Evolutionary conservation across 2,797 vertebrate species (phyloP), one percentile per base, ranked within the genome.

Genomic region (Gymnodraco acuticeps): DNA sequence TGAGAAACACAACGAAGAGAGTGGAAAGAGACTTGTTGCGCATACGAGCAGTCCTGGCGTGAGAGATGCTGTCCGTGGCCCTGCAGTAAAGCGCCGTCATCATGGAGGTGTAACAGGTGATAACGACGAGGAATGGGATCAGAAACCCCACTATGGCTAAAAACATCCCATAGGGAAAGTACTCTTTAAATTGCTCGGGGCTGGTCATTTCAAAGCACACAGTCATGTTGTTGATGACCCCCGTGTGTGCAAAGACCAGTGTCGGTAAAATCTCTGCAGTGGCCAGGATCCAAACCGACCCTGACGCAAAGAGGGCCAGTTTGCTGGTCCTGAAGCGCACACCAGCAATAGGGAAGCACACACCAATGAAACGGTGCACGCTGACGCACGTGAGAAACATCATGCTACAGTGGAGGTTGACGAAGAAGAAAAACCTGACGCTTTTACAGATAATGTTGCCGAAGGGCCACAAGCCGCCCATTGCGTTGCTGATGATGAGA

Each of bases 341-440:
- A 0, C 88, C 83, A 2, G 59, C 46, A 23, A 94, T 76, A 0
- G 93, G 93, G 75, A 90, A 92, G 73, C 95, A 91, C 65, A 94
- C 87, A 0, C 90, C 89, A 9, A 95, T 64, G 79, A 93, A 94
- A 3, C 85, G 85, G 76, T 94, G 89, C 31, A 89, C 19, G 0
- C 93, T 92, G 84, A 91, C 89, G 84, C 89, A 91, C 46, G 87
- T 82, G 10, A 95, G 86, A 8, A 95, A 89, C 82, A 94, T 77
- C 77, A 92, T 80, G 84, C 93, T 91, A 48, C 94, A 55, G 7
- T 94, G 91, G 10, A 94, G 85, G 85, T 92, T 95, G 47, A 78
- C 2, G 1, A 91, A 88, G 41, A 94, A 92, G 16, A 93, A 81
- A 61, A 93, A 94, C 0, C 86, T 42, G 27, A 90, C 87, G 11